Evolutionary conservation across 1,140 invertebrate genomes (phyloP), one percentile per base, ranked within the genome.

Genomic region (Anadara kagoshimensis): DNA sequence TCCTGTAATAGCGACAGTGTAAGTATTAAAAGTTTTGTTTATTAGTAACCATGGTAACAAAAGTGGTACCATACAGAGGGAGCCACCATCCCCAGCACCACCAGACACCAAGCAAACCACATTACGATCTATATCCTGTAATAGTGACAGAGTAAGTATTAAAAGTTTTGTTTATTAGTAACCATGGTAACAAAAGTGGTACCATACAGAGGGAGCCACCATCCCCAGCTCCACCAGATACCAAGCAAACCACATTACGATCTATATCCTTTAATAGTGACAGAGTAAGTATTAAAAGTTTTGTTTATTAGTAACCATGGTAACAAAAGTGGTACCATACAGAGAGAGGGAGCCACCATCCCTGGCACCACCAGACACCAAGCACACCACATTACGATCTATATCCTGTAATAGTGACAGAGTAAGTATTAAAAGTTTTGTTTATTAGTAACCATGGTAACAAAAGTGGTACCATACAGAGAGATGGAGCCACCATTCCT

Each of bases 11-110:
- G 81, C 64, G 82, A 85, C 47, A 73, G 76, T 16, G 83, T 86
- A 70, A 77, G 82, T 79, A 66, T 54, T 14, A 47, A 47, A 4
- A 20, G 29, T 36, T 36, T 36, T 36, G 29, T 36, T 36, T 36
- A 36, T 36, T 36, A 7, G 7, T 2, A 36, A 36, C 29, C 29
- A 3, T 2, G 29, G 29, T 36, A 7, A 36, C 7, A 97, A 98
- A 89, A 97, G 95, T 86, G 97, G 97, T 12, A 98, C 96, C 0
- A 98, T 98, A 83, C 97, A 98, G 97, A 91, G 97, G 58, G 95
- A 98, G 87, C 92, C 93, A 61, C 96, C 96, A 5, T 92, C 92
- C 59, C 78, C 83, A 8, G 88, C 90, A 29, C 78, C 81, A 47
- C 81, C 83, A 47, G 85, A 83, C 41, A 71, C 75, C n/a, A 75